Evolutionary conservation across 2,888 invertebrate genomes (phyloP).

Genomic region (Acronicta leporina): DNA sequence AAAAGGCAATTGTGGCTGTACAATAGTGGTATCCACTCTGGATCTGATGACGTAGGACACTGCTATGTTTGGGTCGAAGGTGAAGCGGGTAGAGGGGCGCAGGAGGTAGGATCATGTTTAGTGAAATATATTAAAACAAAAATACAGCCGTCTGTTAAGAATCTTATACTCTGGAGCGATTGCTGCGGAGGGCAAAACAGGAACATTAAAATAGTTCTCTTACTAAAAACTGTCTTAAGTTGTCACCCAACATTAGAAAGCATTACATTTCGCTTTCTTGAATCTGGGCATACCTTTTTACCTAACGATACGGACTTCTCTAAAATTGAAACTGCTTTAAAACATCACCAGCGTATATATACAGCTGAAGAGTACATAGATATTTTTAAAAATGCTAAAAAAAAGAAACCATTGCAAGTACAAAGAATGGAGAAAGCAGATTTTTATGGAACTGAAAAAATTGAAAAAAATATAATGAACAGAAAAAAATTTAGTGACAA

Average conservation of each 20-base stretch:
- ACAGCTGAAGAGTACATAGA: slow-evolving; percentile 13
- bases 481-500: slow-evolving; percentile 18
- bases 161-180: slow-evolving; percentile 7
- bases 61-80: slow-evolving; percentile 12
- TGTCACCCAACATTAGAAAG: neutral
- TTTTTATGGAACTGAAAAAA: slow-evolving; percentile 12
- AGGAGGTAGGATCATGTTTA: slow-evolving; percentile 14
- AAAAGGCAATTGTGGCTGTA: slow-evolving; percentile 8
- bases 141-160: neutral
- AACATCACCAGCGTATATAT: slow-evolving; percentile 4
- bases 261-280: slow-evolving; percentile 2
- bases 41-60: slow-evolving; percentile 4
- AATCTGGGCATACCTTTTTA: slow-evolving; percentile 11
- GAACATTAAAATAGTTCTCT: slow-evolving; percentile 6
- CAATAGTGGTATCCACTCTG: slow-evolving; percentile 4
- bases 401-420: slow-evolving; percentile 19
- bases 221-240: neutral
- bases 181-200: slow-evolving; percentile 9
- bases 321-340: slow-evolving; percentile 4
- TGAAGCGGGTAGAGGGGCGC: slow-evolving; percentile 15
- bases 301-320: slow-evolving; percentile 13
- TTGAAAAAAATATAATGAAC: slow-evolving; percentile 20
- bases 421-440: slow-evolving; percentile 13
- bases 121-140: slow-evolving; percentile 8
- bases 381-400: slow-evolving; percentile 13